These are phyloP conservation scores for Gymnarchus niloticus DNA, from an alignment of 2,113 vertebrate species.

Conservation along the genomic window DNA sequence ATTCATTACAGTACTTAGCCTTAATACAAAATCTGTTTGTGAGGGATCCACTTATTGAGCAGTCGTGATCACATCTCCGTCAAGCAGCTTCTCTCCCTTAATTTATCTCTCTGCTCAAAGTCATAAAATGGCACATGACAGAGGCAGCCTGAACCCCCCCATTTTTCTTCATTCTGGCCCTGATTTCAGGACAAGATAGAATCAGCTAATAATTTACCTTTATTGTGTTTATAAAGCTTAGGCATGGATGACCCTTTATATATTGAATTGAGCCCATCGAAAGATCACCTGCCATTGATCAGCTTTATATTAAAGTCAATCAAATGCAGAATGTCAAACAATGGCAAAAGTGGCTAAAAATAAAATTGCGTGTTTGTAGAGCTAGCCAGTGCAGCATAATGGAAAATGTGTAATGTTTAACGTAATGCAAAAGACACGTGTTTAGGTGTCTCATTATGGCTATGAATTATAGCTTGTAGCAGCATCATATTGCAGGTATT, in stretches of 20 bases:
- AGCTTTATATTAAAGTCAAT: conserved; percentile 95
- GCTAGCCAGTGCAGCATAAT: not conserved
- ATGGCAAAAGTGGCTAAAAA: conserved; percentile 68
- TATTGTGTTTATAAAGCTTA: conserved; percentile 84
- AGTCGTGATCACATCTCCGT: conserved; percentile 63
- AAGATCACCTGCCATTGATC: conserved; percentile 99
- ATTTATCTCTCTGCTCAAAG: conserved; percentile 65
- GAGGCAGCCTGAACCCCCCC: conserved; percentile 58
- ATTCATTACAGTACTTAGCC: conserved; percentile 60
- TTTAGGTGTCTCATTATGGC: no score
- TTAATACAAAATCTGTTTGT: conserved; percentile 47
- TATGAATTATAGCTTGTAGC: no score
- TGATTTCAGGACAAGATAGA: conserved; percentile 63
- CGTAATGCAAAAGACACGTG: not conserved
- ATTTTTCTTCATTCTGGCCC: conserved; percentile 72
- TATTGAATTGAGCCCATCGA: conserved; percentile 90
- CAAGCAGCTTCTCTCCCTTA: conserved; percentile 57
- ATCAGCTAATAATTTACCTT: conserved; percentile 75
- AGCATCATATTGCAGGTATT: no score
- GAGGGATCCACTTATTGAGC: conserved; percentile 57
- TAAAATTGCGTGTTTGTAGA: conserved; percentile 40
- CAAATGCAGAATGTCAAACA: conserved; percentile 87
- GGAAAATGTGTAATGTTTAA: not conserved
- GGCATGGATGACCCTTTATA: conserved; percentile 74
- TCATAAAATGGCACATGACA: conserved; percentile 70